Percentiles rank a stretch among this genome's conserved stretches.
phyloP scores from a whole-genome alignment of 1,140 invertebrate genomes.

The Ganaspis sp. region DNA sequence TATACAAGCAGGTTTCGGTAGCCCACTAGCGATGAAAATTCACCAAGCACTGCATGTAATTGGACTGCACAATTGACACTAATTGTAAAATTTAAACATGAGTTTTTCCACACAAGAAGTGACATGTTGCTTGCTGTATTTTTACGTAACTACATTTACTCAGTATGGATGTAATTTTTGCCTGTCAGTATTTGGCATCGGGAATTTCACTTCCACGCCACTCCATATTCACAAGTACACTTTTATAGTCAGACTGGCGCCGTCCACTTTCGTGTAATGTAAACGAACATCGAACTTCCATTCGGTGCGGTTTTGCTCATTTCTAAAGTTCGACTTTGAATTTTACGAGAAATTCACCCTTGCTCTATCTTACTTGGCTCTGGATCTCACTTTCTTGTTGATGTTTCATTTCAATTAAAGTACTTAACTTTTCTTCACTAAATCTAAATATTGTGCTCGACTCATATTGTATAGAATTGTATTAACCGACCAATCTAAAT shows the following conservation, averaged over 20 bases:
- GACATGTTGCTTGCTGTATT: not conserved
- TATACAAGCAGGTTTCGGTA: conserved; percentile 19
- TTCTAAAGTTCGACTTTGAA: conserved; percentile 8
- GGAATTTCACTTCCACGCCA: conserved; percentile 13
- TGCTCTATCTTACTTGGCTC: not conserved
- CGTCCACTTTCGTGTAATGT: conserved; percentile 1
- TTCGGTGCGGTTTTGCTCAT: conserved; percentile 2
- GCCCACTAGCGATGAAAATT: not conserved
- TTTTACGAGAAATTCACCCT: not conserved
- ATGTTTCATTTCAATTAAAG: conserved; percentile 7
- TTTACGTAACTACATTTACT: not conserved
- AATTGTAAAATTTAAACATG: not conserved
- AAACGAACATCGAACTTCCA: conserved; percentile 30
- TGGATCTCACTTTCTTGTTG: not conserved
- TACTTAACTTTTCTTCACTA: not conserved
- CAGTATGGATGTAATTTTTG: not conserved
- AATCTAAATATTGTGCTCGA: not conserved
- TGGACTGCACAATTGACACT: not conserved
- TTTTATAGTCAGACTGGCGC: conserved; percentile 19
- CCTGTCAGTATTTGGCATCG: conserved; percentile 13
- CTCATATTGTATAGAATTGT: no score
- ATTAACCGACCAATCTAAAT: no score
- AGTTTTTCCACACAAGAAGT: not conserved
- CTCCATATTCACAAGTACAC: conserved; percentile 23
- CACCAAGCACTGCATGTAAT: conserved; percentile 2